phyloP scores from a whole-genome alignment of 2,113 vertebrate genomes.

The Fukomys damarensis region DNA sequence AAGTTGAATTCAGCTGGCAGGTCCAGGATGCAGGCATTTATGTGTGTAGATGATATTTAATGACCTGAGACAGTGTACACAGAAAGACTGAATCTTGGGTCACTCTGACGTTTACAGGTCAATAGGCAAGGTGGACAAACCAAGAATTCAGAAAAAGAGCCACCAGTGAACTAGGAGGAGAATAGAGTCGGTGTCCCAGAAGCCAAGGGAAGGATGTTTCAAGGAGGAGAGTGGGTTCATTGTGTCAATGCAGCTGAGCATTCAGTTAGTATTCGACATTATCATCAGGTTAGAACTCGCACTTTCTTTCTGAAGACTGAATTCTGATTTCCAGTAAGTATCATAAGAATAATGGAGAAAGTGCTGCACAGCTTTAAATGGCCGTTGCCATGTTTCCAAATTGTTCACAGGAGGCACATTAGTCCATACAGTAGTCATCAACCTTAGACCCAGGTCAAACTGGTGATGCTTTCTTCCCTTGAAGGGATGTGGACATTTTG shows the following conservation, averaged over 20 bases:
- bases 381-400: neutral
- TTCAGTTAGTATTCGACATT: neutral
- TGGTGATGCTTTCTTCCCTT: neutral
- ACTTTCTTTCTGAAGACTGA: constrained; percentile 9
- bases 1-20: neutral
- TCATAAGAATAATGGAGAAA: neutral
- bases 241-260: neutral
- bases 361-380: neutral
- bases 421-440: neutral
- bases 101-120: neutral
- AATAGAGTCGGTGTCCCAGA: neutral
- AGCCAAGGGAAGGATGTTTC: neutral
- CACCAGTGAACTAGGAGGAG: neutral
- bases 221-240: neutral
- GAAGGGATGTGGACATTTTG: neutral
- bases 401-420: neutral
- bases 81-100: neutral
- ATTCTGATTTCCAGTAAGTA: neutral
- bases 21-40: neutral
- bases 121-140: neutral
- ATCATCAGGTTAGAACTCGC: neutral
- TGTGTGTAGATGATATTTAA: neutral
- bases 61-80: neutral
- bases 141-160: neutral
- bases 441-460: neutral